A percentile compares a stretch with the other conserved stretches of the same genome.
Conservation (phyloP, 2,888 invertebrate species). For the Thecocarcelia acutangulata region DNA sequence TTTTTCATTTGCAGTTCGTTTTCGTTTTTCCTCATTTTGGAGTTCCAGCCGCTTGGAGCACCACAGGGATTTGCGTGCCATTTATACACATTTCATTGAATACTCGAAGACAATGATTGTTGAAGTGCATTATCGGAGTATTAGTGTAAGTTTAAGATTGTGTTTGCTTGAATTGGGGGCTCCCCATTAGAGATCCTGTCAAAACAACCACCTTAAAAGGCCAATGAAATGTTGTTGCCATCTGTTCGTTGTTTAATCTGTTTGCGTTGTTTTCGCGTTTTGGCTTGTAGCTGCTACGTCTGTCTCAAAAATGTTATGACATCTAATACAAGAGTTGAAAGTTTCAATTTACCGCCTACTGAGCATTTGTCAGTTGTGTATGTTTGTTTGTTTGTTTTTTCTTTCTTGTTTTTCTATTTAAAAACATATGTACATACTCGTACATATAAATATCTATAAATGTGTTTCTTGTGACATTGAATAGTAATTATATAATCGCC, state of each 20-base stretch:
- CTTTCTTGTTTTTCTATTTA: neutral
- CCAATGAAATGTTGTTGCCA: slow-evolving; percentile 48
- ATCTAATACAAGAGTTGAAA: slow-evolving; percentile 70
- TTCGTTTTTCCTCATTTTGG: slow-evolving; percentile 27
- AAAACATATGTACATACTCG: neutral
- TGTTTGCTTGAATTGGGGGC: slow-evolving; percentile 8
- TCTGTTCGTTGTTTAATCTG: slow-evolving; percentile 36
- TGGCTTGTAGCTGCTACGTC: neutral
- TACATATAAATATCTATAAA: neutral
- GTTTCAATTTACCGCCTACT: slow-evolving; percentile 72
- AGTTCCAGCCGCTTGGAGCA: slow-evolving; percentile 60
- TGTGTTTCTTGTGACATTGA: neutral
- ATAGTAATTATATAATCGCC: neutral
- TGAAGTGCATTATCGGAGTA: neutral
- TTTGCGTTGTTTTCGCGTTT: neutral
- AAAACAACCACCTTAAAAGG: slow-evolving; percentile 56
- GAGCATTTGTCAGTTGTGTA: slow-evolving; percentile 47
- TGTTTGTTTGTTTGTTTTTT: neutral
- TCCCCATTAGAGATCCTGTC: slow-evolving; percentile 62
- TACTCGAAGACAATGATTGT: slow-evolving; percentile 41
- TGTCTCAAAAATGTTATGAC: slow-evolving; percentile 57
- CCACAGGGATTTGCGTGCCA: slow-evolving; percentile 68
- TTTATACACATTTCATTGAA: slow-evolving; percentile 60
- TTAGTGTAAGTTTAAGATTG: neutral
- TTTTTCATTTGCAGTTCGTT: slow-evolving; percentile 56